Conservation (phyloP, 2,888 invertebrate genomes). For the Drosophila meridiana region DNA sequence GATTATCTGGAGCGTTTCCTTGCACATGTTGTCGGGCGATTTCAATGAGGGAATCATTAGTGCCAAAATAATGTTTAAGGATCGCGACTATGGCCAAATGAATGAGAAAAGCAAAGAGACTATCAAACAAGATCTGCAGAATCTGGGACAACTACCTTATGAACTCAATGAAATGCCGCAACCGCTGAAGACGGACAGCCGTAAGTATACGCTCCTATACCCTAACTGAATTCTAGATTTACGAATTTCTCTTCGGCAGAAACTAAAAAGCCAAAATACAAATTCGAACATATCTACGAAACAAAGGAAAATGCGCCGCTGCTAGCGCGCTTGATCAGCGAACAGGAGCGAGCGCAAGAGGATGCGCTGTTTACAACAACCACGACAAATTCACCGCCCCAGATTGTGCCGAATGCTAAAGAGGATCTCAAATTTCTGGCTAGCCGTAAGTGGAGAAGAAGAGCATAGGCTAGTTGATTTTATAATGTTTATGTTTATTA, state of each 20-base stretch:
- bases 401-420: conserved; percentile 59
- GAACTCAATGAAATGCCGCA: conserved; percentile 31
- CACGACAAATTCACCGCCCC: conserved; percentile 54
- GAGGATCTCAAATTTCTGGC: conserved; percentile 75
- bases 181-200: conserved; percentile 50
- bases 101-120: conserved; percentile 66
- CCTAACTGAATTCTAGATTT: accelerated
- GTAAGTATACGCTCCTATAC: conserved; percentile 45
- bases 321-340: conserved; percentile 50
- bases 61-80: conserved; percentile 78
- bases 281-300: conserved; percentile 76
- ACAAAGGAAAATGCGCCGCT: conserved; percentile 47
- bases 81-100: conserved; percentile 71
- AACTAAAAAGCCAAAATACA: conserved; percentile 63
- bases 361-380: conserved; percentile 9
- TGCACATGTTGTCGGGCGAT: conserved; percentile 80
- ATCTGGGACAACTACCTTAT: conserved; percentile 44
- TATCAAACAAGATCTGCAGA: conserved; percentile 67
- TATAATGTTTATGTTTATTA: not conserved
- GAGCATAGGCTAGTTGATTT: not conserved
- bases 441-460: conserved; percentile 56
- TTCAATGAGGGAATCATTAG: conserved; percentile 78
- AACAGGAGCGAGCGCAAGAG: not conserved
- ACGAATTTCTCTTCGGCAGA: conserved; percentile 30
- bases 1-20: conserved; percentile 79